Conservation (phyloP, 2,888 invertebrate species). For the Silvanus unidentatus region DNA sequence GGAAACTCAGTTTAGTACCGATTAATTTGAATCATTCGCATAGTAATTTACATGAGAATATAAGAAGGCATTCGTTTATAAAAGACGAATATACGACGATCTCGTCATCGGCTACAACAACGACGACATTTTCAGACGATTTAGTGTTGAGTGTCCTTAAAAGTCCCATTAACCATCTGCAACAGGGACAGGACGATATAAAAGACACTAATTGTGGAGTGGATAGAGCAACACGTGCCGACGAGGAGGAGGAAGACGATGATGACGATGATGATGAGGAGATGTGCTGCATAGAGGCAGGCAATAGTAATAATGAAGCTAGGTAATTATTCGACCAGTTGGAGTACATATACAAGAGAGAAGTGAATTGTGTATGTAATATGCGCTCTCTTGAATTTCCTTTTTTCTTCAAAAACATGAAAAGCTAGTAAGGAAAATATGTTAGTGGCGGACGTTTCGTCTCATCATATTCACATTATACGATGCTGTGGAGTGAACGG, state of each 20-base stretch:
- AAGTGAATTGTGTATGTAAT: too few species aligned
- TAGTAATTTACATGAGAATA: constrained; percentile 21
- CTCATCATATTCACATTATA: too few species aligned
- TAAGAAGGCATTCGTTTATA: constrained; percentile 13
- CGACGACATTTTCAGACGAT: constrained; percentile 43
- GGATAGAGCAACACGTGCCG: constrained; percentile 35
- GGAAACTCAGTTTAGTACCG: constrained; percentile 51
- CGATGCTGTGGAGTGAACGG: too few species aligned
- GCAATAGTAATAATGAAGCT: constrained; percentile 30
- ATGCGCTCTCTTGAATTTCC: too few species aligned
- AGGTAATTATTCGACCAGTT: constrained; percentile 26
- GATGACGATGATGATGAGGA: constrained; percentile 29
- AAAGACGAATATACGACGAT: constrained; percentile 6
- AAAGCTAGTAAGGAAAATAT: too few species aligned
- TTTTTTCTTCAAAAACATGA: too few species aligned
- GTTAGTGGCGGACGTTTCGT: too few species aligned
- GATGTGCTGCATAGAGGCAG: constrained; percentile 15
- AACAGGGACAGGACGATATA: constrained; percentile 27
- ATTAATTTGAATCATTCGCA: constrained; percentile 26
- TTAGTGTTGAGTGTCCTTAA: constrained; percentile 57
- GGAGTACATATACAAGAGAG: too few species aligned
- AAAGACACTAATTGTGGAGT: constrained; percentile 27
- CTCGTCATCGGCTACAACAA: background rate
- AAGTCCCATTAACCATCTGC: constrained; percentile 50
- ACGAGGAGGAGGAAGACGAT: background rate